Conservation (phyloP, 2,888 invertebrate genomes). For the Philereme vetulata region DNA sequence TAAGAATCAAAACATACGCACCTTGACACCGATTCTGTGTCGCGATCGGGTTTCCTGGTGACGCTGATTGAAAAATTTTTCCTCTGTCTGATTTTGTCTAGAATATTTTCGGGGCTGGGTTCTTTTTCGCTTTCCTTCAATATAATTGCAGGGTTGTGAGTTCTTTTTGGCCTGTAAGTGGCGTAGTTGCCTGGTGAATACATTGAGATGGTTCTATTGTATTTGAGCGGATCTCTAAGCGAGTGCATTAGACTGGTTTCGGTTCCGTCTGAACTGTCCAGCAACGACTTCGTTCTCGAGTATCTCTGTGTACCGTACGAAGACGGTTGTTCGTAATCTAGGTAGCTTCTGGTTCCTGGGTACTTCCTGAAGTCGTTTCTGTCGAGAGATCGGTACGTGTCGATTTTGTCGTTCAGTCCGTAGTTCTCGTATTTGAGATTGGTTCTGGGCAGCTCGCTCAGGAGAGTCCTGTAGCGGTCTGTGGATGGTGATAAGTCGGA, state of each 20-base stretch:
- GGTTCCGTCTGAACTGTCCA: conserved; percentile 67
- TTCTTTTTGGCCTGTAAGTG: conserved; percentile 77
- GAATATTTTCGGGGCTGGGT: conserved; percentile 77
- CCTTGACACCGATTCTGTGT: conserved; percentile 74
- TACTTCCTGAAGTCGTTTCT: conserved; percentile 76
- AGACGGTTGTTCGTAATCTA: conserved; percentile 72
- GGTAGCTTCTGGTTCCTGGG: conserved; percentile 66
- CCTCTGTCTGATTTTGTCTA: conserved; percentile 79
- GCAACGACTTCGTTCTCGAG: conserved; percentile 73
- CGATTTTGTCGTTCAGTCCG: conserved; percentile 73
- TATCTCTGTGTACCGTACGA: conserved; percentile 71
- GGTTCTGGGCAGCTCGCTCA: conserved; percentile 65
- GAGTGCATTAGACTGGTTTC: conserved; percentile 60
- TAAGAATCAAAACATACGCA: conserved; percentile 72
- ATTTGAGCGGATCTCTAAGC: conserved; percentile 70
- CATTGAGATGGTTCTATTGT: conserved; percentile 76
- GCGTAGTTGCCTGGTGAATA: conserved; percentile 80
- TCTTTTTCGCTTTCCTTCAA: conserved; percentile 79
- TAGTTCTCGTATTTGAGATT: conserved; percentile 68
- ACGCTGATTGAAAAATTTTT: conserved; percentile 79
- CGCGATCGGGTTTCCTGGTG: conserved; percentile 72
- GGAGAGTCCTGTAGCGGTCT: conserved; percentile 72
- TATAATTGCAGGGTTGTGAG: conserved; percentile 78
- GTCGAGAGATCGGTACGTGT: conserved; percentile 77
- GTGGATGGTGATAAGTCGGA: conserved; percentile 74